These are phyloP conservation scores for Catocala nupta DNA, from an alignment of 2,888 invertebrate species.

Conservation along the genomic window DNA sequence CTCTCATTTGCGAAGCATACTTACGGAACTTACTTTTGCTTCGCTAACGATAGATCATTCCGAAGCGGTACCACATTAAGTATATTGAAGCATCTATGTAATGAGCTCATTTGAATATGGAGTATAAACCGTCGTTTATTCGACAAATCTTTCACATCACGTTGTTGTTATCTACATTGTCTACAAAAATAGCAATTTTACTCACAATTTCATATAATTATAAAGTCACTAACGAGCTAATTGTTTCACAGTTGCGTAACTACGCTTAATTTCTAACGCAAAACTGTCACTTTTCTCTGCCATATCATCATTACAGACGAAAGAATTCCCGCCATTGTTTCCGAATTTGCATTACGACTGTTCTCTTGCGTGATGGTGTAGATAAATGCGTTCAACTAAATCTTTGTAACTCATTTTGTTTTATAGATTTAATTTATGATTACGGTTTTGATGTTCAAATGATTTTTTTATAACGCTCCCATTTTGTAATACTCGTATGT, in stretches of 20 bases:
- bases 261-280: conserved; percentile 58
- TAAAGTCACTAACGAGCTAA: conserved; percentile 51
- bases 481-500: too few relatives aligned
- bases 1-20: conserved; percentile 30
- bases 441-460: conserved; percentile 9
- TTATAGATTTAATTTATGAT: conserved; percentile 7
- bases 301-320: conserved; percentile 42
- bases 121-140: not conserved
- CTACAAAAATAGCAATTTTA: conserved; percentile 36
- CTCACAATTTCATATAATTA: conserved; percentile 48
- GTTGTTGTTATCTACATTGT: conserved; percentile 13
- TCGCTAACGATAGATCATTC: conserved; percentile 6
- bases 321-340: conserved; percentile 63
- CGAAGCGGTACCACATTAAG: not conserved
- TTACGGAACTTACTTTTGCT: conserved; percentile 12
- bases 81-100: not conserved
- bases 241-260: conserved; percentile 62
- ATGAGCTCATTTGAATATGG: too few relatives aligned
- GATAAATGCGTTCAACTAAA: conserved; percentile 37
- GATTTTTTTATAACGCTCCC: too few relatives aligned
- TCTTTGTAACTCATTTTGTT: conserved; percentile 9
- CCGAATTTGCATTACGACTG: conserved; percentile 46
- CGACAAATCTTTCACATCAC: conserved; percentile 5
- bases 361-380: conserved; percentile 39
- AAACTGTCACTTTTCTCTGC: conserved; percentile 68